A percentile compares a stretch with the other conserved stretches of the same genome.
Evolutionary conservation across 2,113 vertebrate species (phyloP).

Genomic region (Smithornis capensis): DNA sequence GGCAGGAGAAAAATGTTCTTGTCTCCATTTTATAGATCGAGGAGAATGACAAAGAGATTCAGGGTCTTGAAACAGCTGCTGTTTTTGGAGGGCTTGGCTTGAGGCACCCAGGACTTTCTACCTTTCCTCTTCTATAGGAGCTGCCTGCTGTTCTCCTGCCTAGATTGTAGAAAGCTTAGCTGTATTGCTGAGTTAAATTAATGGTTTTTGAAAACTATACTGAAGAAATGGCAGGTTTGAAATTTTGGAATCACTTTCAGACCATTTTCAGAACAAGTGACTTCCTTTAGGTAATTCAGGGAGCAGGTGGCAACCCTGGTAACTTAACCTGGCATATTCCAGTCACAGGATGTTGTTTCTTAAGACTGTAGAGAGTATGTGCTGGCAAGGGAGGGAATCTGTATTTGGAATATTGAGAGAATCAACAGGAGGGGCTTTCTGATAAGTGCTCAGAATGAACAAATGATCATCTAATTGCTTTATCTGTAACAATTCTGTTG

Average conservation of each 20-base stretch:
- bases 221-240: not conserved
- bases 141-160: not conserved
- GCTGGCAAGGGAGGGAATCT: not conserved
- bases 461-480: not conserved
- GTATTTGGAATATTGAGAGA: not conserved
- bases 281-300: not conserved
- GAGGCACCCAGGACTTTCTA: not conserved
- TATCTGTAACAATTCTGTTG: not conserved
- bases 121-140: not conserved
- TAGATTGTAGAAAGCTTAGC: not conserved
- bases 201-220: not conserved
- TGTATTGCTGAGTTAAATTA: not conserved
- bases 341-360: not conserved
- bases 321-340: not conserved
- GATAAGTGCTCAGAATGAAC: not conserved
- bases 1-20: not conserved
- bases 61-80: not conserved
- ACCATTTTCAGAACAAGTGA: not conserved
- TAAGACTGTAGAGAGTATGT: not conserved
- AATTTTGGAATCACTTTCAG: not conserved
- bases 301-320: not conserved
- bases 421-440: not conserved
- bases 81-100: not conserved
- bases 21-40: constrained; percentile 23
- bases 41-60: not conserved